These are phyloP conservation scores for Diploscapter pachys DNA, from an alignment of 1,140 invertebrate genomes.

Conservation along the genomic window DNA sequence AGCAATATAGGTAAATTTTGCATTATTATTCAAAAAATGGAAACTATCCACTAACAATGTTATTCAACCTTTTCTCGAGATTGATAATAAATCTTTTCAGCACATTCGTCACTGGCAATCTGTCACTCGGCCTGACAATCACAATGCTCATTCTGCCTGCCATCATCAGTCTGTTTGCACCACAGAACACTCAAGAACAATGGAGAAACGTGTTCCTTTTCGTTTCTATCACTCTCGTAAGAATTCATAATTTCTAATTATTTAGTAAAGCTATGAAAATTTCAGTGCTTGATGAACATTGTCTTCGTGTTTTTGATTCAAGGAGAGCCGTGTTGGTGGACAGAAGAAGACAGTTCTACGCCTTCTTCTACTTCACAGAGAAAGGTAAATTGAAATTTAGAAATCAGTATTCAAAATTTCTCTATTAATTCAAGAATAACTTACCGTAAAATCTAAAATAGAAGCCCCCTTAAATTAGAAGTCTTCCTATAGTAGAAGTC, in stretches of 20 bases:
- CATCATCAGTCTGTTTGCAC: conserved; percentile 36
- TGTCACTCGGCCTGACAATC: conserved; percentile 32
- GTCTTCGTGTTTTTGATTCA: conserved; percentile 32
- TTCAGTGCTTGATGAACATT: conserved; percentile 31
- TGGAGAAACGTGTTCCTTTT: conserved; percentile 41
- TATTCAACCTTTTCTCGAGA: no score
- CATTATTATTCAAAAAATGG: no score
- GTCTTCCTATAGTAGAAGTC: no score
- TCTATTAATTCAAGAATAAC: no score
- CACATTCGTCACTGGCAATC: conserved; percentile 37
- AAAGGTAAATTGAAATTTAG: no score
- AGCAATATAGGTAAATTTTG: conserved; percentile 49
- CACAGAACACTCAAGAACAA: conserved; percentile 40
- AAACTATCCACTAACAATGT: no score
- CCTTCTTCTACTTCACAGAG: no score
- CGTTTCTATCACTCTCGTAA: conserved; percentile 20
- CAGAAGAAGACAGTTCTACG: conserved; percentile 3
- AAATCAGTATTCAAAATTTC: no score
- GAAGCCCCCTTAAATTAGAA: no score
- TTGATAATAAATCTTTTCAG: no score
- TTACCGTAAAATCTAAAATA: no score
- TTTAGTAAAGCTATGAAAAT: not conserved
- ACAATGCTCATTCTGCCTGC: conserved; percentile 40
- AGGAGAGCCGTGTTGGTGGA: conserved; percentile 28
- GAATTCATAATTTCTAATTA: not conserved